Evolutionary conservation across 1,140 invertebrate species (phyloP).

Genomic region (Magallana ariakensis): DNA sequence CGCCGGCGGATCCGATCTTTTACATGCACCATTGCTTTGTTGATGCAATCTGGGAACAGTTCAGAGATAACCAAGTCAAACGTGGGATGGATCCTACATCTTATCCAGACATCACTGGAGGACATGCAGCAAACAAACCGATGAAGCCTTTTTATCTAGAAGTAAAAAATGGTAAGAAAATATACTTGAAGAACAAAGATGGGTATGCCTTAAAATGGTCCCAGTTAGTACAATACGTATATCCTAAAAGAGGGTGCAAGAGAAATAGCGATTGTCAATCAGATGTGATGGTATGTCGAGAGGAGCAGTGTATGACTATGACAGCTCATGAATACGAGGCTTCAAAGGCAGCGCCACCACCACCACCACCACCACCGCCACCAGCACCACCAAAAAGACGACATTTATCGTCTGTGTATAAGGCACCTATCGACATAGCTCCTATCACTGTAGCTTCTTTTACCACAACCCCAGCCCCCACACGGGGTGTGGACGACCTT

Average conservation of each 20-base stretch:
- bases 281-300: not conserved
- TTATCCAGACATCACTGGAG: not conserved
- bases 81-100: slow-evolving; percentile 51
- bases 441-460: not conserved
- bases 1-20: slow-evolving; percentile 78
- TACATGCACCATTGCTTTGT: slow-evolving; percentile 79
- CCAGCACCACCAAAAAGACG: too few species aligned
- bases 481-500: not conserved
- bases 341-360: not conserved
- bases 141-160: slow-evolving; percentile 19
- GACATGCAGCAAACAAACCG: not conserved
- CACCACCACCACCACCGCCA: not conserved
- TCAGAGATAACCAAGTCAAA: slow-evolving; percentile 62
- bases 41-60: slow-evolving; percentile 73
- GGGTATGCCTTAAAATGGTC: slow-evolving; percentile 19
- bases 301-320: not conserved
- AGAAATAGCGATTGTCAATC: not conserved
- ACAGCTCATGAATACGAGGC: slow-evolving; percentile 19
- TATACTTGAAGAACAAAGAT: slow-evolving; percentile 10
- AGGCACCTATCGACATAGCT: too few species aligned
- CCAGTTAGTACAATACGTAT: not conserved
- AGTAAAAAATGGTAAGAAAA: not conserved
- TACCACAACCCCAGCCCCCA: not conserved
- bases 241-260: not conserved
- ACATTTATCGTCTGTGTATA: too few species aligned